These are phyloP conservation scores for Rhysida immarginata DNA, from an alignment of 1,140 invertebrate species.

Conservation along the genomic window DNA sequence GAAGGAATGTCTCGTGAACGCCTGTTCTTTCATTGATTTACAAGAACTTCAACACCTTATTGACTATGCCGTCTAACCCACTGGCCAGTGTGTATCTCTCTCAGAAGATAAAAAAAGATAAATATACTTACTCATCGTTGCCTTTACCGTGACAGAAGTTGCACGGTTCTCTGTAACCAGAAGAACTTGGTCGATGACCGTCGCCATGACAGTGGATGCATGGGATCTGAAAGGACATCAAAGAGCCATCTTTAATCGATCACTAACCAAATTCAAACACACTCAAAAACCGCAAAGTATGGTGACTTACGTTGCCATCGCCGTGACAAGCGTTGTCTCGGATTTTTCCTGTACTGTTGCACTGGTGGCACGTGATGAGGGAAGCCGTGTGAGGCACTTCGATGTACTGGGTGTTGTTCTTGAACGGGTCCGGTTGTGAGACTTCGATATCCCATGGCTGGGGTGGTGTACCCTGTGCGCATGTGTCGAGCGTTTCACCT, in stretches of 20 bases:
- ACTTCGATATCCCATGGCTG: slow-evolving; percentile 39
- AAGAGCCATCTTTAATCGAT: neutral
- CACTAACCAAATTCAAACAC: neutral
- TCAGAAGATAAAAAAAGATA: neutral
- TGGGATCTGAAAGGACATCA: slow-evolving; percentile 20
- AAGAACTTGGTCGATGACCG: slow-evolving; percentile 26
- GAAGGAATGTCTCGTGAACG: too few relatives aligned
- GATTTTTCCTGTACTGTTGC: slow-evolving; percentile 34
- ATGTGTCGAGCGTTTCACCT: slow-evolving; percentile 35
- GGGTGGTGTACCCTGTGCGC: slow-evolving; percentile 33
- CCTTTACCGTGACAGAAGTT: slow-evolving; percentile 29
- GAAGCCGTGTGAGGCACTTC: slow-evolving; percentile 42
- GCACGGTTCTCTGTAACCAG: slow-evolving; percentile 31
- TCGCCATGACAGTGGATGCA: slow-evolving; percentile 34
- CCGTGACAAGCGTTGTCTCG: slow-evolving; percentile 37
- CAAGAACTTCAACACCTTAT: too few relatives aligned
- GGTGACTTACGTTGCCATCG: slow-evolving; percentile 36
- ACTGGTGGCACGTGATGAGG: slow-evolving; percentile 39
- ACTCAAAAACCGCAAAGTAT: too few relatives aligned
- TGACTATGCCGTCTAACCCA: too few relatives aligned
- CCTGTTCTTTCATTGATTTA: too few relatives aligned
- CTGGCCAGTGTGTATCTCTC: too few relatives aligned
- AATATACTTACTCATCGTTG: slow-evolving; percentile 12
- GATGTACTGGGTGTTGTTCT: slow-evolving; percentile 31
- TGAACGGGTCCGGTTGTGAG: slow-evolving; percentile 30